Conservation (phyloP, 1,140 invertebrate species). For the Aphaenogaster ashmeadi region DNA sequence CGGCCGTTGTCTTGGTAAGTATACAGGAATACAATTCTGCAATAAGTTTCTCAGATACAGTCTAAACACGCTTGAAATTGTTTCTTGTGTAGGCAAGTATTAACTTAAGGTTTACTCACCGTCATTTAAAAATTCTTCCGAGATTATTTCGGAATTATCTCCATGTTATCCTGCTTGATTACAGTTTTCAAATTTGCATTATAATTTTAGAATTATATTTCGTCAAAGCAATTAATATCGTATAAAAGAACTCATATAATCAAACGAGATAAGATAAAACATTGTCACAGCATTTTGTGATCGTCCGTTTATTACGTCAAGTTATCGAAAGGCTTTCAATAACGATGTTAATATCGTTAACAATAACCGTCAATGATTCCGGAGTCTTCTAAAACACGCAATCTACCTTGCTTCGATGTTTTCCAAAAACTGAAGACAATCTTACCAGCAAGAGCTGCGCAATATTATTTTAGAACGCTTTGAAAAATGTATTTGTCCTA, state of each 20-base stretch:
- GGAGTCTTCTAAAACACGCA: background rate
- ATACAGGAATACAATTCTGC: no score
- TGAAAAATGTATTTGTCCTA: background rate
- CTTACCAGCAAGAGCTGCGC: background rate
- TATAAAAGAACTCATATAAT: background rate
- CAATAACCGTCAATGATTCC: background rate
- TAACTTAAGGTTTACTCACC: no score
- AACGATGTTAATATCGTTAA: background rate
- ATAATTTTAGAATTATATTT: background rate
- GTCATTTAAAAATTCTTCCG: no score
- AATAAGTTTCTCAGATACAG: no score
- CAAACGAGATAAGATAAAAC: background rate
- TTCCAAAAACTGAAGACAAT: background rate
- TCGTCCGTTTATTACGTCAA: background rate
- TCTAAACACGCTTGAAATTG: no score
- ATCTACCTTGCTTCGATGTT: background rate
- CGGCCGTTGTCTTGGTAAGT: no score
- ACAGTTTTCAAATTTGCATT: no score
- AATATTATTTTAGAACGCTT: background rate
- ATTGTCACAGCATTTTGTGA: background rate
- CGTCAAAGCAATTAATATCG: background rate
- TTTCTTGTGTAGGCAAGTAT: no score
- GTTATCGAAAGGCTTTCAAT: background rate
- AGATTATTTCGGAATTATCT: no score
- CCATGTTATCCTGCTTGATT: no score